Evolutionary conservation across 2,113 vertebrate species (phyloP).

Genomic region (Diglossa brunneiventris): DNA sequence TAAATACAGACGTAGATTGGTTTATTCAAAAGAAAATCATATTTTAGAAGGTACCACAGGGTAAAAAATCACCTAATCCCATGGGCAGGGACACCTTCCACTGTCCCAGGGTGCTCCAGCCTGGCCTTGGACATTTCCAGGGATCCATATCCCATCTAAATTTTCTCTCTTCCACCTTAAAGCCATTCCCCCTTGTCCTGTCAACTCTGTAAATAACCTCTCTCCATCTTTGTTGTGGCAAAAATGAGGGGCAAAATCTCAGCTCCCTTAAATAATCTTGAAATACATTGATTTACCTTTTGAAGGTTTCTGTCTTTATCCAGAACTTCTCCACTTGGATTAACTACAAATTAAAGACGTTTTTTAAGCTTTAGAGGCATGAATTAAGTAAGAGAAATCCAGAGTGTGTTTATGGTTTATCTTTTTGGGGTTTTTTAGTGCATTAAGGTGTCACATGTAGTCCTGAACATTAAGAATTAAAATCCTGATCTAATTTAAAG

Average conservation of each 20-base stretch:
- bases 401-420: neutral
- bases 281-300: neutral
- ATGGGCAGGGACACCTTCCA: neutral
- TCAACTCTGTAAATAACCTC: neutral
- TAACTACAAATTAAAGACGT: fast-evolving
- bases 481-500: neutral
- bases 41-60: neutral
- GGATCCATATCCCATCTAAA: neutral
- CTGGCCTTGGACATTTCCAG: neutral
- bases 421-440: fast-evolving
- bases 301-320: neutral
- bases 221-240: neutral
- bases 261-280: neutral
- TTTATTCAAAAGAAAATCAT: neutral
- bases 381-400: neutral
- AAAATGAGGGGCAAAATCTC: neutral
- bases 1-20: fast-evolving
- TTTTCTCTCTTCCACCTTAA: too few species aligned
- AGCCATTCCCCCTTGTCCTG: too few species aligned
- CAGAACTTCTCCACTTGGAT: neutral
- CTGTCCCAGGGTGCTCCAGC: fast-evolving
- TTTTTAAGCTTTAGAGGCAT: neutral
- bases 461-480: neutral
- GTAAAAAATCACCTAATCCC: neutral
- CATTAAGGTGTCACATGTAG: neutral